Conservation (phyloP, 2,888 invertebrate genomes). For the Notodonta dromedarius region DNA sequence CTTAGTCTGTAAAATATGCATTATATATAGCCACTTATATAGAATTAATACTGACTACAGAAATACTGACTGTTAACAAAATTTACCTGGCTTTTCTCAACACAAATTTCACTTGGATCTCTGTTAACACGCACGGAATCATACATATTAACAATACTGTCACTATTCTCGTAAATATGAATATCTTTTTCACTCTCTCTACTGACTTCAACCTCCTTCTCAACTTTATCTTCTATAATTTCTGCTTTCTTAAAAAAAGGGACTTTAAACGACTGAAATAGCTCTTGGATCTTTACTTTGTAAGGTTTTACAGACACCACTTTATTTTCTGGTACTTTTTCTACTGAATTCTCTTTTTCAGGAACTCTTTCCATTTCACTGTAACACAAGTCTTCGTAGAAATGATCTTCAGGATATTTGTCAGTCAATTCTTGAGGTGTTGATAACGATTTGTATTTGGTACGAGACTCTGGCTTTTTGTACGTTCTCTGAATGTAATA, state of each 20-base stretch:
- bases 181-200: conserved; percentile 40
- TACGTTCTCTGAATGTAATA: conserved; percentile 56
- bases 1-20: conserved; percentile 33
- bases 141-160: conserved; percentile 65
- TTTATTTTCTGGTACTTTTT: conserved; percentile 25
- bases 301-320: conserved; percentile 55
- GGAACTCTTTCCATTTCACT: conserved; percentile 54
- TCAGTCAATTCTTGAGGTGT: conserved; percentile 58
- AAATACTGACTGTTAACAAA: background rate
- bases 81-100: conserved; percentile 23
- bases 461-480: conserved; percentile 57
- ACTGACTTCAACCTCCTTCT: conserved; percentile 11
- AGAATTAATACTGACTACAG: too few species aligned
- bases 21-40: too few species aligned
- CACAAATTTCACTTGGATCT: conserved; percentile 18
- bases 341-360: conserved; percentile 25
- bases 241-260: conserved; percentile 68
- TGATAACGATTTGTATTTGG: conserved; percentile 67
- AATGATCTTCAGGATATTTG: conserved; percentile 69
- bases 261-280: conserved; percentile 71
- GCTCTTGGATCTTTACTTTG: conserved; percentile 70
- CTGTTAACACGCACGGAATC: conserved; percentile 65
- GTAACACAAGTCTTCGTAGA: conserved; percentile 76
- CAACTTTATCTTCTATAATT: conserved; percentile 40
- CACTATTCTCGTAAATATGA: conserved; percentile 66